Percentiles rank a stretch among this genome's conserved stretches.
These are phyloP conservation scores for Micromussa lordhowensis DNA, from an alignment of 92 coral and sea anemone species.

Conservation along the genomic window DNA sequence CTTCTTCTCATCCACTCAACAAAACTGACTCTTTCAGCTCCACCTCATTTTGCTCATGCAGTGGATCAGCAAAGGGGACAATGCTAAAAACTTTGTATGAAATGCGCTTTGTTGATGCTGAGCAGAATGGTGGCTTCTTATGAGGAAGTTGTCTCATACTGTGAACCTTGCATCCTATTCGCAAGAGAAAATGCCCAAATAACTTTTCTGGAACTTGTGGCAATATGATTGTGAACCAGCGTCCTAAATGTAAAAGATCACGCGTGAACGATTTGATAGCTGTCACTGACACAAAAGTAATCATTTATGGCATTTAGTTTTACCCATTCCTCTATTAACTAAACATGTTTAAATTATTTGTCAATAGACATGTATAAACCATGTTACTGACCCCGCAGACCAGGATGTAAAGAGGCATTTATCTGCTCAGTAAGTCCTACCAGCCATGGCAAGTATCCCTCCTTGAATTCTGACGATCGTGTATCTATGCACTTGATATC, in stretches of 20 bases:
- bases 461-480: neutral
- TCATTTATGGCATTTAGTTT: too few relatives aligned
- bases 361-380: too few relatives aligned
- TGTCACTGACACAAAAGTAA: too few relatives aligned
- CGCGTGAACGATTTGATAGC: too few relatives aligned
- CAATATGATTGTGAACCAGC: neutral
- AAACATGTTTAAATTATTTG: too few relatives aligned
- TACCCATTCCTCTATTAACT: too few relatives aligned
- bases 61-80: too few relatives aligned
- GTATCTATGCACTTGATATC: neutral
- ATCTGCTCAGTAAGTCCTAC: conserved; percentile 30
- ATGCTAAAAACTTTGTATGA: too few relatives aligned
- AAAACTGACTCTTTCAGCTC: neutral
- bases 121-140: conserved; percentile 9
- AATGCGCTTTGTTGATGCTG: neutral
- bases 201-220: conserved; percentile 15
- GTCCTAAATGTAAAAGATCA: neutral
- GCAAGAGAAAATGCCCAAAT: neutral
- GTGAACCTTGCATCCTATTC: conserved; percentile 11
- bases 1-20: conserved; percentile 13
- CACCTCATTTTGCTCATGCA: too few relatives aligned
- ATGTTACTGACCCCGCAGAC: conserved; percentile 14
- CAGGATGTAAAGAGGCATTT: conserved; percentile 29
- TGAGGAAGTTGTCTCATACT: conserved; percentile 16
- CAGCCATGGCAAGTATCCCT: conserved; percentile 28